Base-by-base conservation (phyloP, 2,113 vertebrate genomes). In the Cyprinodon variegatus region DNA sequence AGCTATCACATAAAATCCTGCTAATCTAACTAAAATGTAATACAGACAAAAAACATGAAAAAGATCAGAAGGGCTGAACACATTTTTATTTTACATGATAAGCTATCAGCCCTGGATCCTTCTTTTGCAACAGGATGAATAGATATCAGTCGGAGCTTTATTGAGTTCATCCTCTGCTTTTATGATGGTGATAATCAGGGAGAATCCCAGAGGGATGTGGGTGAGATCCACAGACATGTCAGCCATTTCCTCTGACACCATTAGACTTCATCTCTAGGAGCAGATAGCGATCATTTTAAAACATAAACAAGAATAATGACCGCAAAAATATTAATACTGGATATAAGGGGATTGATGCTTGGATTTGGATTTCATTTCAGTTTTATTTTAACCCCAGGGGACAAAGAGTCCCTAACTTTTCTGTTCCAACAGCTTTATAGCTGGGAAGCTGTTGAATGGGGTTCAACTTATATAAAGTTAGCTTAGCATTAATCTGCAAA, bases 161-260 rank as follows among this genome's bases (percentile, higher is more conserved):
- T 78, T 92, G 91, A 82, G 79, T 87, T 68, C 87, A 88, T 87
- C 83, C 83, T 65, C 65, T 73, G 76, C 76, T 80, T 83, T 82
- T 82, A 90, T 85, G 68, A 89, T 61, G 14, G 82, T n/a, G 60
- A 85, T 89, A 84, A 90, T 90, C 84, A 86, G 43, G 61, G 61
- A 71, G 70, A 70, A 77, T 76, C 61, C 85, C 86, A 72, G 41
- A 3, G 50, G 14, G 1, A 60, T 43, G 22, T 20, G 75, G 69
- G n/a, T 17, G 48, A 71, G 68, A 43, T 50, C 57, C 67, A 70
- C 53, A 57, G 79, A 73, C 86, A 75, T 89, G 83, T 72, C 41
- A 13, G 38, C 84, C 86, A 89, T 3, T 11, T 75, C 61, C 75
- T 62, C 37, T 38, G 69, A 22, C 48, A 61, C 29, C 40, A 65